These are phyloP conservation scores for Yponomeuta sedellus DNA, from an alignment of 2,888 invertebrate species.

Conservation along the genomic window DNA sequence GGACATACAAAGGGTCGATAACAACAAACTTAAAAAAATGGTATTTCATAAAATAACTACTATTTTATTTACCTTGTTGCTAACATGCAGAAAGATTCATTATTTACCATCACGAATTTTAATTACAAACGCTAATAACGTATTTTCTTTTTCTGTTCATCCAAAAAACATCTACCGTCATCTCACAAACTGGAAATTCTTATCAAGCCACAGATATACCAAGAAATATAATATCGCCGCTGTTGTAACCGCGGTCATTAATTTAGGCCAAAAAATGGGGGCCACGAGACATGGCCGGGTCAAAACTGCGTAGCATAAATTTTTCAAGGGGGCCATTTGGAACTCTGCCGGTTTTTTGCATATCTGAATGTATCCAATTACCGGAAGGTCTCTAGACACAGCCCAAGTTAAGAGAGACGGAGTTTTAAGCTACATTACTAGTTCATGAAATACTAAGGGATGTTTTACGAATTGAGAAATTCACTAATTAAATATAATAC, in stretches of 20 bases:
- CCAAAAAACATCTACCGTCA: not conserved
- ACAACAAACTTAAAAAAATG: too few species aligned
- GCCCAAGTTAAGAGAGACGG: constrained; percentile 26
- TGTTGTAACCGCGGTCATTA: constrained; percentile 36
- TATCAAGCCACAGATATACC: constrained; percentile 16
- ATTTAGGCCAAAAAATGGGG: constrained; percentile 38
- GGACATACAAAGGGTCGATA: too few species aligned
- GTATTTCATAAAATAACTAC: too few species aligned
- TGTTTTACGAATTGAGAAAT: too few species aligned
- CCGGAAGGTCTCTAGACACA: constrained; percentile 38
- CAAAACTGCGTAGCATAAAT: constrained; percentile 52
- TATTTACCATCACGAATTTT: too few species aligned
- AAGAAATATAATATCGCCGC: constrained; percentile 30
- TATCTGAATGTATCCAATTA: constrained; percentile 61
- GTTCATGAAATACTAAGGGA: too few species aligned
- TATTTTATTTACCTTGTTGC: too few species aligned
- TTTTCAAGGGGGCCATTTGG: constrained; percentile 52
- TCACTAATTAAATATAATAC: too few species aligned
- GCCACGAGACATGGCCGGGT: constrained; percentile 36
- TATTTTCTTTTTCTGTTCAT: too few species aligned
- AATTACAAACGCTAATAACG: too few species aligned
- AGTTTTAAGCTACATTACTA: not conserved
- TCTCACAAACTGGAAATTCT: not conserved
- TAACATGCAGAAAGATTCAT: too few species aligned
- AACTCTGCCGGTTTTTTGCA: constrained; percentile 47